Evolutionary conservation across 2,113 vertebrate species (phyloP), one percentile per base, ranked within the genome.

Genomic region (Mormyrus iriodes): DNA sequence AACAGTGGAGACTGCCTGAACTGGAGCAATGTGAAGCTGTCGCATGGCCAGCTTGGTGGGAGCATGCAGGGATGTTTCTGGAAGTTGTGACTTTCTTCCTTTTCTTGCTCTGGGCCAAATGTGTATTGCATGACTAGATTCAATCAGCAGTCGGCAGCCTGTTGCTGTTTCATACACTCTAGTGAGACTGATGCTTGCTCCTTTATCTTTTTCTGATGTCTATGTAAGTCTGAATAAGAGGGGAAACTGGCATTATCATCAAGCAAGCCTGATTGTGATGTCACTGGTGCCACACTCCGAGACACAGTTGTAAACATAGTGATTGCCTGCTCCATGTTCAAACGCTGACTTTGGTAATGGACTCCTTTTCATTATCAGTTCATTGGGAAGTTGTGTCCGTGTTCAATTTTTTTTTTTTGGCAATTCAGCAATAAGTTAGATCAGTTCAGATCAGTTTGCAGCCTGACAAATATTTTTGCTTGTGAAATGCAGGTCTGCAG

Each of bases 21-120:
- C 27, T 35, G 21, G 42, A 48, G 24, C 42, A 19, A 27, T n/a
- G 24, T 27, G 27, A 73, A 31, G 27, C 19, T 44, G 79, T 24
- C 24, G 79, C 65, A 46, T 83, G 82, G 46, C 19, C 82, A 84
- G 7, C 7, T 61, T 15, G 82, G 39, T 24, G 19, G 39, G 46
- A 84, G 44, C 46, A 44, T 85, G 42, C 46, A 24, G 4, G 6
- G 35, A 85, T n/a, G 88, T 53, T 61, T 92, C 87, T 89, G 42
- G 39, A 46, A 46, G 8, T 42, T 46, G 7, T 49, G 49, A 91
- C 90, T 92, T 88, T 90, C 76, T 92, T 92, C 92, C 90, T 90
- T 88, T 91, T 48, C 21, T 49, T n/a, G 42, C 82, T 85, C 44
- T 44, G 44, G 44, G 35, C 79, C 35, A 42, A 21, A 85, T 49